A percentile compares a stretch with the other conserved stretches of the same genome.
phyloP scores from a whole-genome alignment of 2,888 invertebrate genomes.

The Troides helena region DNA sequence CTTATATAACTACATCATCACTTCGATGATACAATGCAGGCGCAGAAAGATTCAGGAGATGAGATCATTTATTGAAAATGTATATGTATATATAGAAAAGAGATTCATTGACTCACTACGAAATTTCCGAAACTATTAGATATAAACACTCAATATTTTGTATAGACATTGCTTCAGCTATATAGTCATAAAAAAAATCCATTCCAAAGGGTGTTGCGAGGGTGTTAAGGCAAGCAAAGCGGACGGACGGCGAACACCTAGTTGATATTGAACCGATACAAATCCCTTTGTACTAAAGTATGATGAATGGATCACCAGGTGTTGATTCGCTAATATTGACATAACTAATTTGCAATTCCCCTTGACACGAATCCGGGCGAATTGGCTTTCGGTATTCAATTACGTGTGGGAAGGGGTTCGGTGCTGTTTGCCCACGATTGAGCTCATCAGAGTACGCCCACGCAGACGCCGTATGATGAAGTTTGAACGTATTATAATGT shows the following conservation, averaged over 20 bases:
- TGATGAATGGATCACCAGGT: not conserved
- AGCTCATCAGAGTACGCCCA: constrained; percentile 26
- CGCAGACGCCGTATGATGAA: constrained; percentile 10
- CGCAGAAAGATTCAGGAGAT: too few species aligned
- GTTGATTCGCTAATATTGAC: constrained; percentile 23
- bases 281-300: not conserved
- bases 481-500: constrained; percentile 28
- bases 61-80: too few species aligned
- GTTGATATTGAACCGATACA: not conserved
- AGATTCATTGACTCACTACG: too few species aligned
- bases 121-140: too few species aligned
- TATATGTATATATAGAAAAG: too few species aligned
- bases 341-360: constrained; percentile 32
- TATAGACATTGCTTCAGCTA: too few species aligned
- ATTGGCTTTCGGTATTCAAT: constrained; percentile 33
- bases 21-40: too few species aligned
- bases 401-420: constrained; percentile 24
- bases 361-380: constrained; percentile 33
- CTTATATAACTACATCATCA: too few species aligned
- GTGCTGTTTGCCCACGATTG: constrained; percentile 27
- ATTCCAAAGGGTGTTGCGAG: too few species aligned
- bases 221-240: too few species aligned
- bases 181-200: too few species aligned
- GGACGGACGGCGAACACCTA: not conserved
- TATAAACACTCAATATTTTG: too few species aligned